phyloP scores from a whole-genome alignment of 2,113 vertebrate species.

The Centrocercus urophasianus region DNA sequence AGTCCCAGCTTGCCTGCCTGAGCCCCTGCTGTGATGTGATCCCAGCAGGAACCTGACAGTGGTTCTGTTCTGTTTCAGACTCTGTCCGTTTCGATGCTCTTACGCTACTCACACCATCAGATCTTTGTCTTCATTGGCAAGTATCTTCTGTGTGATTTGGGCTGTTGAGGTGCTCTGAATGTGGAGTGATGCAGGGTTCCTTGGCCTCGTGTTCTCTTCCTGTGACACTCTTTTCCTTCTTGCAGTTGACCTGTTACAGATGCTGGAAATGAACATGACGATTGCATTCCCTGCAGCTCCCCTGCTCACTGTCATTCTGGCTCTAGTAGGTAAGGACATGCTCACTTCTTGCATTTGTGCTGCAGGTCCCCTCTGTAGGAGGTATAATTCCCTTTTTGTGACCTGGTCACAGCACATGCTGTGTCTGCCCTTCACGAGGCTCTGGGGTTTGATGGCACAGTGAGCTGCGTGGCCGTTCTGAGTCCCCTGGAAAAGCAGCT shows the following conservation, averaged over 20 bases:
- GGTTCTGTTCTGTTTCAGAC: conserved; percentile 78
- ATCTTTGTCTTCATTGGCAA: conserved; percentile 99
- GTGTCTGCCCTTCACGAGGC: neutral
- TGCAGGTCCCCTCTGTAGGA: neutral
- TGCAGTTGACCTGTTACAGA: conserved; percentile 96
- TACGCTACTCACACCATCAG: conserved; percentile 97
- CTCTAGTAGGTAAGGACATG: conserved; percentile 89
- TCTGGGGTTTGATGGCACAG: neutral
- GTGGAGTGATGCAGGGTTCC: neutral
- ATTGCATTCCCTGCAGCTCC: conserved; percentile 97
- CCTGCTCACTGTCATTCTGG: conserved; percentile 96
- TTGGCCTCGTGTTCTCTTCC: rapidly evolving
- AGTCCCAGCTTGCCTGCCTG: neutral
- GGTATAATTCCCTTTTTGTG: neutral
- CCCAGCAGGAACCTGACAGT: neutral
- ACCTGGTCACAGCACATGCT: rapidly evolving
- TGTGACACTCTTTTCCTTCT: neutral
- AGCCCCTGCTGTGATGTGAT: neutral
- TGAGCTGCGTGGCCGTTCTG: neutral
- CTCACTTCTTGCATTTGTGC: neutral
- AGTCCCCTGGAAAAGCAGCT: neutral
- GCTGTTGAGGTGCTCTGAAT: neutral
- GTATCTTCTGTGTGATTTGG: neutral
- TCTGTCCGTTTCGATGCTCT: conserved; percentile 95
- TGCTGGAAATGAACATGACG: conserved; percentile 99